Base-by-base conservation (phyloP, 2,888 invertebrate genomes). In the Saturnia pavonia region DNA sequence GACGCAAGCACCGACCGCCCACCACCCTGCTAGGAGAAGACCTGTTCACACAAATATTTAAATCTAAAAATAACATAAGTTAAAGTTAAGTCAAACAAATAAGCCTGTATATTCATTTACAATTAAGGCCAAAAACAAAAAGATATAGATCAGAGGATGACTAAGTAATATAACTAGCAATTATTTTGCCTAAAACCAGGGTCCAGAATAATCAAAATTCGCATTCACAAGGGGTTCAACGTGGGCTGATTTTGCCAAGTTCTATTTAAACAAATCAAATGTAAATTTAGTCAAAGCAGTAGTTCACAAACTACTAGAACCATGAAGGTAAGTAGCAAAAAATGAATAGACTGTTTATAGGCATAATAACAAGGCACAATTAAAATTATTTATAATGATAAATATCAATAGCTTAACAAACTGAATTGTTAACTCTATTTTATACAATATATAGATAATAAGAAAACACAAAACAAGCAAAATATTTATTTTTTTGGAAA, bases 1-100 rank as follows among this genome's bases (percentile, higher is more conserved):
- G 88, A 86, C 93, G 94, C 88, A 93, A 91, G 89, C 90, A 91
- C 91, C 94, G 92, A 89, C 92, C 94, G 93, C 94, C 93, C 90
- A 93, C 92, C 92, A 93, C 94, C 94, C 93, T 94, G 94, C 94
- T 91, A 88, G 93, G 92, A 94, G 92, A 94, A 92, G 92, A 93
- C 92, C 94, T 94, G 89, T 74, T 82, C 74, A 80, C 72, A 71
- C 63, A 74, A 67, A 71, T 25, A 45, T n/a, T 51, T 43, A 71
- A 51, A 73, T 54, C 27, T 45, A 65, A 69, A 65, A 34, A 22
- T 54, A 22, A 8, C 14, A 43, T 43, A 22, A n/a, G n/a, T n/a
- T n/a, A n/a, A n/a, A n/a, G n/a, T n/a, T n/a, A n/a, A n/a, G 19
- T 63, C 14, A 14, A 63, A 63, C 27, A 27, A 48, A 48, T 48